A percentile compares a stretch with the other conserved stretches of the same genome.
Conservation (phyloP, 2,797 vertebrate species). For the Enteromius fasciolatus region DNA sequence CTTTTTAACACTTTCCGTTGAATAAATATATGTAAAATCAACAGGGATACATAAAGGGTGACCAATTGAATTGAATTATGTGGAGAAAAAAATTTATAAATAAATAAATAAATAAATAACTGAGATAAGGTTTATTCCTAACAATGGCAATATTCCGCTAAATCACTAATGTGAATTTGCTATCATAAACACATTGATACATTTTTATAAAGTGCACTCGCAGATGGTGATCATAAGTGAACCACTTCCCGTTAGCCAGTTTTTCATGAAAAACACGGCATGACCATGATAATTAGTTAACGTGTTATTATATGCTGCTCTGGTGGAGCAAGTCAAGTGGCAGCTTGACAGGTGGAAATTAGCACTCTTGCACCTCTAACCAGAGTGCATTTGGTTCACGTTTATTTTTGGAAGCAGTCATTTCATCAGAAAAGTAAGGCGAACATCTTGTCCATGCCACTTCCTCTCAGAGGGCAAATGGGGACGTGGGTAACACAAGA, state of each 20-base stretch:
- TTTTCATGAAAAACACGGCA: slow-evolving; percentile 5
- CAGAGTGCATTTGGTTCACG: slow-evolving; percentile 9
- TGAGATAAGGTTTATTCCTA: not conserved
- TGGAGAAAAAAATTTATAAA: not conserved
- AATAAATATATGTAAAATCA: not conserved
- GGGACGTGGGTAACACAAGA: slow-evolving; percentile 16
- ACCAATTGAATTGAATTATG: not conserved
- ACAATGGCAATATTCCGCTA: slow-evolving; percentile 38
- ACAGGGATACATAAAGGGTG: not conserved
- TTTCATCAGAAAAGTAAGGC: not conserved
- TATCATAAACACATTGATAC: slow-evolving; percentile 64
- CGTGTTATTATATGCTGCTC: slow-evolving; percentile 45
- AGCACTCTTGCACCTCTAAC: slow-evolving; percentile 31
- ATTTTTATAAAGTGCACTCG: slow-evolving; percentile 47
- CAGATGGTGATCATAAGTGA: slow-evolving; percentile 22
- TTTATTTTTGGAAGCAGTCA: slow-evolving; percentile 38
- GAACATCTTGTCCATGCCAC: not conserved
- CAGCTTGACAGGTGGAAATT: slow-evolving; percentile 48
- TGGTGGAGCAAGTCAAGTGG: slow-evolving; percentile 36
- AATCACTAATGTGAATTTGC: slow-evolving; percentile 64
- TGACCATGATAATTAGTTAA: slow-evolving; percentile 24
- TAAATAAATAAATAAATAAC: not conserved
- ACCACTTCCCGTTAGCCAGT: slow-evolving; percentile 1
- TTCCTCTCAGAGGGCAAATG: slow-evolving; percentile 18
- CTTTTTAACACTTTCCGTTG: not conserved